These are phyloP conservation scores for Charina bottae DNA, from an alignment of 2,113 vertebrate species.

Conservation along the genomic window DNA sequence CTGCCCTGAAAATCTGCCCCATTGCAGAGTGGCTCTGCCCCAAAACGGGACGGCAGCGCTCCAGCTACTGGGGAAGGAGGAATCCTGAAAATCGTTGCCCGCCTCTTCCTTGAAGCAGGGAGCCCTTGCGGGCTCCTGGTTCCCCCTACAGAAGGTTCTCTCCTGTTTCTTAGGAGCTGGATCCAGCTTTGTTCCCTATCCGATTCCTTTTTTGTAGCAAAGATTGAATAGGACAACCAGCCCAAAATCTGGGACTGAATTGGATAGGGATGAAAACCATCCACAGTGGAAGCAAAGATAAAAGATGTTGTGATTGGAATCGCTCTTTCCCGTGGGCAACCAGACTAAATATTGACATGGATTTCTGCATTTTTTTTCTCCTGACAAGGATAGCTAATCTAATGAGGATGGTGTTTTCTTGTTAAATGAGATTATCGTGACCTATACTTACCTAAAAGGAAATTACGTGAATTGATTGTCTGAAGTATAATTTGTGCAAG, in stretches of 20 bases:
- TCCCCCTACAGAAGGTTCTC: neutral
- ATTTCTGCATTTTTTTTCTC: slow-evolving; percentile 35
- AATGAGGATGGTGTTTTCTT: slow-evolving; percentile 72
- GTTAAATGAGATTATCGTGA: slow-evolving; percentile 76
- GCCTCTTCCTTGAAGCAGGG: neutral
- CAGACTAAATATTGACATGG: slow-evolving; percentile 25
- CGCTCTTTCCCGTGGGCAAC: slow-evolving; percentile 37
- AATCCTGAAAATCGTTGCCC: neutral
- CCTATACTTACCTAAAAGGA: slow-evolving; percentile 76
- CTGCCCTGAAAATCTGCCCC: neutral
- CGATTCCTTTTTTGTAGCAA: slow-evolving; percentile 7
- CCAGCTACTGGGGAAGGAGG: neutral
- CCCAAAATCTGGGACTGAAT: slow-evolving; percentile 43
- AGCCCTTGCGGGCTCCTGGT: neutral
- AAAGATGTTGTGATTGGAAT: neutral
- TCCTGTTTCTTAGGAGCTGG: neutral
- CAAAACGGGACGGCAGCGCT: too few relatives aligned
- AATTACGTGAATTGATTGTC: slow-evolving; percentile 80
- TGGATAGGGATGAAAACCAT: slow-evolving; percentile 34
- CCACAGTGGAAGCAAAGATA: slow-evolving; percentile 36
- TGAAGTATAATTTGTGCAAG: slow-evolving; percentile 85
- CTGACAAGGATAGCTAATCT: slow-evolving; percentile 72
- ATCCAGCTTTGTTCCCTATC: slow-evolving; percentile 24
- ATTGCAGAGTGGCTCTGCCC: neutral
- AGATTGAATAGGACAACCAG: neutral